Percentiles rank a stretch among this genome's conserved stretches.
These are phyloP conservation scores for Microcebus jonahi DNA, from an alignment of 2,113 vertebrate species.

Conservation along the genomic window DNA sequence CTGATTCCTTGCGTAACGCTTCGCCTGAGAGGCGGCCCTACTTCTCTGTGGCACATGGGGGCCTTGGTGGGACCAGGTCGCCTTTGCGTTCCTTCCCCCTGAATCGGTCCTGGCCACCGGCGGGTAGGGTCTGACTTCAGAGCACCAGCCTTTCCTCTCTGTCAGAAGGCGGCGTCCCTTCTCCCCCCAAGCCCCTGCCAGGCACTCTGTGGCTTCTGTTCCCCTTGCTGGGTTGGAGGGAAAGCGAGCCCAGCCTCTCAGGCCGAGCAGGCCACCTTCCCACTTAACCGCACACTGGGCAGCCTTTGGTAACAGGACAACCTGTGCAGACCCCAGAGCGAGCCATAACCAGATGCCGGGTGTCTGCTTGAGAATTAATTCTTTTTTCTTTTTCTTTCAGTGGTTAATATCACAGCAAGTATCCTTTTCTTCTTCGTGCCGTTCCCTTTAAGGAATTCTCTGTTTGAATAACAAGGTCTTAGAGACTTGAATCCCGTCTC, in stretches of 20 bases:
- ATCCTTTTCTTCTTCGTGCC: slow-evolving; percentile 87
- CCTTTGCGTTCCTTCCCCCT: not conserved
- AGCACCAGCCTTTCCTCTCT: not conserved
- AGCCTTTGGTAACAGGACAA: not conserved
- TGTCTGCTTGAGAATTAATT: slow-evolving; percentile 40
- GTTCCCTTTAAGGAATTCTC: not conserved
- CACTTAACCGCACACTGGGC: not conserved
- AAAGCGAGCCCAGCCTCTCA: not conserved
- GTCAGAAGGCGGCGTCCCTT: not conserved
- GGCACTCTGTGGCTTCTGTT: not conserved
- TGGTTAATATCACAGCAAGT: slow-evolving; percentile 98
- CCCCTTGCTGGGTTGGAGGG: not conserved
- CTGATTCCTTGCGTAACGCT: not conserved
- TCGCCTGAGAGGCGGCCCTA: not conserved
- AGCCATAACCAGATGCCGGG: not conserved
- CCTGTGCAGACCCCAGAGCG: not conserved
- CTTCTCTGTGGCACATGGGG: accelerated
- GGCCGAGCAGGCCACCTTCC: not conserved
- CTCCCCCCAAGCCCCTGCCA: too few species aligned
- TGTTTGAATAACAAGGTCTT: not conserved
- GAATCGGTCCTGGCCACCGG: not conserved
- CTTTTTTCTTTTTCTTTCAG: slow-evolving; percentile 87
- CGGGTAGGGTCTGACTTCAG: not conserved
- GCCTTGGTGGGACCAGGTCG: not conserved
- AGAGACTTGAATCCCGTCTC: not conserved